phyloP scores from a whole-genome alignment of 2,888 invertebrate species.

The Mesochorus sp. region DNA sequence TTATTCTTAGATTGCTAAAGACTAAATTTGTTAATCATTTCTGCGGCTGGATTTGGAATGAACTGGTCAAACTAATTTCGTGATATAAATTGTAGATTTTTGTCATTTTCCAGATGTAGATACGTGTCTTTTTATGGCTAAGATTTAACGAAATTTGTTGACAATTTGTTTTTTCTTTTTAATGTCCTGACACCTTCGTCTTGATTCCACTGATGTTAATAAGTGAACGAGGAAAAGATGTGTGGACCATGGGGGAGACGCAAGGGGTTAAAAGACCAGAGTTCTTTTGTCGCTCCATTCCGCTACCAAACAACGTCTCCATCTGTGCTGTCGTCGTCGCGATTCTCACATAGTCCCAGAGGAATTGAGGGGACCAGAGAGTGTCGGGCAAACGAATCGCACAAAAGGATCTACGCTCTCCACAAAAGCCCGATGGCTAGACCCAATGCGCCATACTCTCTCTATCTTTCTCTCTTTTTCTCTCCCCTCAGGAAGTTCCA shows the following conservation, averaged over 20 bases:
- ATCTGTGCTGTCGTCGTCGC: conserved; percentile 21
- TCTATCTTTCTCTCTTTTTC: conserved; percentile 1
- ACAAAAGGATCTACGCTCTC: conserved; percentile 36
- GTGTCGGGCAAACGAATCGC: conserved; percentile 27
- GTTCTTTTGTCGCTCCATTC: conserved; percentile 12
- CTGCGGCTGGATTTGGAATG: not conserved
- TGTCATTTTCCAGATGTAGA: no score
- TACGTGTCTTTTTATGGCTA: no score
- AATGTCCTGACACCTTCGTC: not conserved
- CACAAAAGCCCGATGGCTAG: conserved; percentile 46
- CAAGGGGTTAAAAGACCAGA: not conserved
- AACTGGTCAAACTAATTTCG: no score
- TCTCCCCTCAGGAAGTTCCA: conserved; percentile 63
- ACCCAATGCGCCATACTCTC: conserved; percentile 19
- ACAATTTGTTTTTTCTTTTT: no score
- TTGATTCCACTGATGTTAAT: not conserved
- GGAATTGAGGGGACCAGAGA: not conserved
- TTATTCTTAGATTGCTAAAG: not conserved
- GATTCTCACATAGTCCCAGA: not conserved
- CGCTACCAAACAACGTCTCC: conserved; percentile 18
- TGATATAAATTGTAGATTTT: no score
- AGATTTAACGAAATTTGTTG: no score
- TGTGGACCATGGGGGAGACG: not conserved
- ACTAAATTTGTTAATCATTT: not conserved
- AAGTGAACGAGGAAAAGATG: not conserved